phyloP scores from a whole-genome alignment of 2,113 vertebrate species.

The Lamprotornis superbus region DNA sequence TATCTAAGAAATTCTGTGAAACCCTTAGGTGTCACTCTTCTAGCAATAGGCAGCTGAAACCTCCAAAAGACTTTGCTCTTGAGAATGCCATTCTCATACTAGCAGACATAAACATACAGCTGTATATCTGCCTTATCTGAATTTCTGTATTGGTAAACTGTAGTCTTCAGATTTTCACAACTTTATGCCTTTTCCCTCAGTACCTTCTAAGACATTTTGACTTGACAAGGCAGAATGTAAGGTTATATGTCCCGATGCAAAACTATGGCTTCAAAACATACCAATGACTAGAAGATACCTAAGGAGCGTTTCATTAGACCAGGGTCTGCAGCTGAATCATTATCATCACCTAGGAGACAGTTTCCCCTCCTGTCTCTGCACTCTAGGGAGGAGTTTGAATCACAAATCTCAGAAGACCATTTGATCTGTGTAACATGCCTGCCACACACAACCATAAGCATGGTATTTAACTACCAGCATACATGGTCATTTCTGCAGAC shows the following conservation, averaged over 20 bases:
- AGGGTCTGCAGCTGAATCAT: neutral
- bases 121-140: neutral
- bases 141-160: neutral
- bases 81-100: neutral
- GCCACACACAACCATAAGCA: neutral
- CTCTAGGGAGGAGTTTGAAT: neutral
- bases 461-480: neutral
- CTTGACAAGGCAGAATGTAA: neutral
- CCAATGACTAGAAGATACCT: neutral
- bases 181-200: neutral
- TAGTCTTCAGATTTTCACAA: neutral
- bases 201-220: neutral
- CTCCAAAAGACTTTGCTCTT: neutral
- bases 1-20: neutral
- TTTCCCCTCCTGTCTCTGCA: neutral
- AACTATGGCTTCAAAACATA: neutral
- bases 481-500: neutral
- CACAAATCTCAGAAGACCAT: neutral
- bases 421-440: neutral
- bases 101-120: neutral
- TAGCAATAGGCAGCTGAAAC: neutral
- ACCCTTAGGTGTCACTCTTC: neutral
- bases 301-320: neutral
- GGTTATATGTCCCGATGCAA: neutral
- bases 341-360: neutral